Base-by-base conservation (phyloP, 2,113 vertebrate species). In the Caracal caracal region DNA sequence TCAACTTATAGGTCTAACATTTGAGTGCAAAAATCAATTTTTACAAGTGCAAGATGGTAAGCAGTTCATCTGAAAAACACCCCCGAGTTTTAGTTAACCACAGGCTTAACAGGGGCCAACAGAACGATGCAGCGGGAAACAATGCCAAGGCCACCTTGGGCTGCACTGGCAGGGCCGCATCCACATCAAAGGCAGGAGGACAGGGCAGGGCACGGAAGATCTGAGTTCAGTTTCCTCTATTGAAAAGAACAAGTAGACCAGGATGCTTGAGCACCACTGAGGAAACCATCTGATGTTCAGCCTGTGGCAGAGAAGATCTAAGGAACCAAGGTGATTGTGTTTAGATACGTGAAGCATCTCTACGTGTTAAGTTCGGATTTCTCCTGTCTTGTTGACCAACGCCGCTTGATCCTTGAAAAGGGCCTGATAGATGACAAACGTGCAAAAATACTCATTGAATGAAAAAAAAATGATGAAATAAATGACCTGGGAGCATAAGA, bases 11-110 rank as follows among this genome's bases (percentile, higher is more conserved):
- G 30, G 47, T 88, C 26, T 86, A 86, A 91, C 53, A 28, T 40
- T 49, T 89, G 86, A 63, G n/a, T 68, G 87, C 79, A 93, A 95
- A 96, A 83, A 83, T 83, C 92, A 95, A 47, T 92, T 96, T 96
- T 91, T 81, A 76, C 86, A 95, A 93, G 94, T 85, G 33, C 40
- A 95, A 90, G 76, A 91, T 79, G 73, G 56, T 82, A 91, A 82
- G 47, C 37, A 79, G 90, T 85, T 88, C 92, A 61, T 71, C 30
- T 78, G 63, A 80, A 70, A 90, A 92, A 47, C 71, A 90, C 43
- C 40, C 80, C 37, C 0, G n/a, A 85, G 78, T 82, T 59, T 94
- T 33, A 66, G 78, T 90, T 65, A 93, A 73, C 71, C 66, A 79
- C 85, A 40, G 7, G 33, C 81, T 70, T 43, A 73, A 78, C 28